A percentile compares a stretch with the other conserved stretches of the same genome.
phyloP scores from a whole-genome alignment of 1,140 invertebrate species.

The Lepidurus packardi region DNA sequence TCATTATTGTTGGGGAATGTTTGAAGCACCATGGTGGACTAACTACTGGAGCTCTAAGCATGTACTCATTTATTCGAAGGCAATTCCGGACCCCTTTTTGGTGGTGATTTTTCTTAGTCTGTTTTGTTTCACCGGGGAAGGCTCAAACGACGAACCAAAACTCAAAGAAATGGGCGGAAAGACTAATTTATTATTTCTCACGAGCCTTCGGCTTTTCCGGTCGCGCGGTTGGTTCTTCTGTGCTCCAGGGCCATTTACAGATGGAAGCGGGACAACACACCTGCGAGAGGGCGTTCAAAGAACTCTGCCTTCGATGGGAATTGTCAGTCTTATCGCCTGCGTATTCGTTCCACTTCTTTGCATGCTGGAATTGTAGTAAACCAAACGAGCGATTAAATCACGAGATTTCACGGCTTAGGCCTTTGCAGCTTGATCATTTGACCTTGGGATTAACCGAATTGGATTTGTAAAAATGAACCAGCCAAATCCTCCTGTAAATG shows the following conservation, averaged over 20 bases:
- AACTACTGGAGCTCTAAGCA: not conserved
- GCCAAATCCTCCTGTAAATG: too few species aligned
- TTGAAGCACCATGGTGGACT: not conserved
- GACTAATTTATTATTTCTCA: not conserved
- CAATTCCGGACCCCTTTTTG: not conserved
- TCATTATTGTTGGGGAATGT: conserved; percentile 4
- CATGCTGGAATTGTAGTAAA: not conserved
- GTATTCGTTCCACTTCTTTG: not conserved
- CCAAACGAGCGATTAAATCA: not conserved
- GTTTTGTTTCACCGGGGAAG: not conserved
- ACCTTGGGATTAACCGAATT: too few species aligned
- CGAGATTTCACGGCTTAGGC: not conserved
- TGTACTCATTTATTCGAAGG: not conserved
- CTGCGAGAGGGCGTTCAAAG: not conserved
- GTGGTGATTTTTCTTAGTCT: not conserved
- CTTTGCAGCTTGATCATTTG: too few species aligned
- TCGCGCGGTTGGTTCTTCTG: not conserved
- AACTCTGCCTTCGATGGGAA: not conserved
- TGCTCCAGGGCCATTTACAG: not conserved
- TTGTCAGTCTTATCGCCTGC: not conserved
- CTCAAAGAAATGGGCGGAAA: not conserved
- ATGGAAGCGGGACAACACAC: not conserved
- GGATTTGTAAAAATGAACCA: too few species aligned
- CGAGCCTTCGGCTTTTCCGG: conserved; percentile 16
- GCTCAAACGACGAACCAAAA: not conserved